These are phyloP conservation scores for Parotocinclus haroldoi DNA, from an alignment of 2,797 vertebrate species.

Conservation along the genomic window DNA sequence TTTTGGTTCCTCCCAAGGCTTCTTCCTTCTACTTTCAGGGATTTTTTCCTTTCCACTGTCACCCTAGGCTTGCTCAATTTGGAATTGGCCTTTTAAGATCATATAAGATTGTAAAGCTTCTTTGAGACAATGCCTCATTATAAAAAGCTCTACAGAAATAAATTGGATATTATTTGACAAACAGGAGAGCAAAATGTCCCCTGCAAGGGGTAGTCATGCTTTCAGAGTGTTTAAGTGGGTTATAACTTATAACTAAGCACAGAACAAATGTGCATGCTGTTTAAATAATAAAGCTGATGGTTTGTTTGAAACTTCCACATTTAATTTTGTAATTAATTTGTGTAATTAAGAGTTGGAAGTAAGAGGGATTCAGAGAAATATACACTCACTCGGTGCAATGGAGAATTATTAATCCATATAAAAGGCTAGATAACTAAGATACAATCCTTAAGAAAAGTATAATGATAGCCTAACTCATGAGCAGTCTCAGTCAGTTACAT, in stretches of 20 bases:
- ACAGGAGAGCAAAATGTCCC: slow-evolving; percentile 21
- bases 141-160: no score
- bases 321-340: slow-evolving; percentile 12
- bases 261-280: no score
- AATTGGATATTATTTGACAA: no score
- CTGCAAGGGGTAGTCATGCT: slow-evolving; percentile 22
- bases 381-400: slow-evolving; percentile 15
- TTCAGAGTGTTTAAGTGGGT: slow-evolving; percentile 9
- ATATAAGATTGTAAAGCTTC: no score
- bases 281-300: neutral
- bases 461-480: no score
- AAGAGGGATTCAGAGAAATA: slow-evolving; percentile 11
- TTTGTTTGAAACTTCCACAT: slow-evolving; percentile 15
- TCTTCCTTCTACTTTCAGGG: no score
- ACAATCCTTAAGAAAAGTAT: neutral
- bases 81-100: no score
- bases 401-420: slow-evolving; percentile 4
- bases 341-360: slow-evolving; percentile 26
- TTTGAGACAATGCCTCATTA: no score
- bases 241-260: neutral
- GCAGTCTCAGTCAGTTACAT: no score
- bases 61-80: no score
- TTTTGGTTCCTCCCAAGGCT: no score
- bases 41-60: no score
- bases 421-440: neutral